phyloP scores from a whole-genome alignment of 2,797 vertebrate genomes.

The Sardinella longiceps region DNA sequence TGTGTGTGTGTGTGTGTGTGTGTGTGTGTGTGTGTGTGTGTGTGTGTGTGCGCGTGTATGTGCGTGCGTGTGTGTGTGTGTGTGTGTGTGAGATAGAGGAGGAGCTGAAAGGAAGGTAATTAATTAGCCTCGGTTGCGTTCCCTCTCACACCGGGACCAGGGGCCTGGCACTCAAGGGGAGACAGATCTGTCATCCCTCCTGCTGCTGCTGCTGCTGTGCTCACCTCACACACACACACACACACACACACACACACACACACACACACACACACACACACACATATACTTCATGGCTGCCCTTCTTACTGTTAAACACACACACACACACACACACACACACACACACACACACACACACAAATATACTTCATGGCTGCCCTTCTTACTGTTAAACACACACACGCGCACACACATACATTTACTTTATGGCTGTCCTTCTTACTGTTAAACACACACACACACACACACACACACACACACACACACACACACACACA shows the following conservation, averaged over 20 bases:
- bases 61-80: constrained; percentile 21
- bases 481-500: constrained; percentile 11
- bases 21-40: background rate
- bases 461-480: background rate
- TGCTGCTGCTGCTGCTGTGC: background rate
- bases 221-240: background rate
- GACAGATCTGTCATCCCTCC: constrained; percentile 63
- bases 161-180: constrained; percentile 56
- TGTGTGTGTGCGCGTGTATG: constrained; percentile 20
- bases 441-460: too few species aligned
- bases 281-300: background rate
- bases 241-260: background rate
- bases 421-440: too few species aligned
- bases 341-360: constrained; percentile 3
- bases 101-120: constrained; percentile 61
- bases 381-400: constrained; percentile 19
- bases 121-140: constrained; percentile 63
- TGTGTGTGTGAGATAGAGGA: constrained; percentile 32
- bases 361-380: background rate
- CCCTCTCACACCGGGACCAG: constrained; percentile 58
- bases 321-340: background rate
- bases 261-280: background rate
- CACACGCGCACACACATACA: background rate
- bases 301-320: background rate
- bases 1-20: background rate